Evolutionary conservation across 2,888 invertebrate species (phyloP).

Genomic region (Acanthopleura granulata): DNA sequence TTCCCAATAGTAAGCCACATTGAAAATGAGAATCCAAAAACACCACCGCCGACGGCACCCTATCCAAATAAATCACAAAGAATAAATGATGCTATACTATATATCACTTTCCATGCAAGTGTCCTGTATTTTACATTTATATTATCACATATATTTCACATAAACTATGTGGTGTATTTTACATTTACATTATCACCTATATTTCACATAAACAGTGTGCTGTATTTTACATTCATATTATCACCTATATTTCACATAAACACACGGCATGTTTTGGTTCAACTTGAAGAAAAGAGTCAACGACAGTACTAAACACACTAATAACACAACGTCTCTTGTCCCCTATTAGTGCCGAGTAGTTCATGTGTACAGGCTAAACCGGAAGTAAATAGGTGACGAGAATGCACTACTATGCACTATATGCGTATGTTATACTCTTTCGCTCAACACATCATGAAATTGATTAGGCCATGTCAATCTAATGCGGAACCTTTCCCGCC

Average conservation of each 20-base stretch:
- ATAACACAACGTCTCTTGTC: too few species aligned
- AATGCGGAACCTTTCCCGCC: too few species aligned
- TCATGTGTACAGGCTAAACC: too few species aligned
- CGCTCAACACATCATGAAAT: too few species aligned
- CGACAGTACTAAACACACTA: too few species aligned
- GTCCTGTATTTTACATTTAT: background rate
- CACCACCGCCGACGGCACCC: constrained; percentile 79
- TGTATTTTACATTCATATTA: background rate
- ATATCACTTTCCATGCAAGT: background rate
- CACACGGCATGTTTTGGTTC: background rate
- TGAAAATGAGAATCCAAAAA: constrained; percentile 77
- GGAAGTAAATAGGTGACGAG: too few species aligned
- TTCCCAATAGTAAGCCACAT: constrained; percentile 89
- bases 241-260: background rate
- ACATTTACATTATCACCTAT: background rate
- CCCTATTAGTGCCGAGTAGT: too few species aligned
- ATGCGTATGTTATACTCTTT: too few species aligned
- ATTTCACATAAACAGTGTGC: background rate
- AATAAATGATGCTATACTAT: background rate
- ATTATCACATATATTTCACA: background rate
- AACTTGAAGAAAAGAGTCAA: too few species aligned
- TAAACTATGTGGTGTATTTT: background rate
- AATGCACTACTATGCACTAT: too few species aligned
- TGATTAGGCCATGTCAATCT: too few species aligned
- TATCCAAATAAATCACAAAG: constrained; percentile 57